Percentiles rank a stretch among this genome's conserved stretches.
Conservation (phyloP, 2,888 invertebrate genomes). For the Macrophya annulata region DNA sequence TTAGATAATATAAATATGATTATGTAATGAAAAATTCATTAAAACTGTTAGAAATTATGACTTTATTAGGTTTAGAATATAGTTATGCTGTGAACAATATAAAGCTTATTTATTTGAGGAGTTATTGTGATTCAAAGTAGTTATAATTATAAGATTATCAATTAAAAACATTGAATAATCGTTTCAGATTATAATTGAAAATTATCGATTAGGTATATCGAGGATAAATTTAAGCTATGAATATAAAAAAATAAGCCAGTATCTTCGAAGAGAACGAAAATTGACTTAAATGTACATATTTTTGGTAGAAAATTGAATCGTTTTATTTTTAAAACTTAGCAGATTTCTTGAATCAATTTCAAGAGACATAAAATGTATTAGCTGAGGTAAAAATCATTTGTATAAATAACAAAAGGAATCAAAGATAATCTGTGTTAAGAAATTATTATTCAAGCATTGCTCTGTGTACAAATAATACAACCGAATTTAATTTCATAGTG, state of each 20-base stretch:
- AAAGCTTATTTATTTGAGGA: not conserved
- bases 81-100: not conserved
- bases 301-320: not conserved
- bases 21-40: not conserved
- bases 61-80: slow-evolving; percentile 24
- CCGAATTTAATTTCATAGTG: not conserved
- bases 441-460: slow-evolving; percentile 32
- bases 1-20: not conserved
- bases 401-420: not conserved
- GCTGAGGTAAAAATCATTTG: not conserved
- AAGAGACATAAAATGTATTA: not conserved
- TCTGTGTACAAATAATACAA: slow-evolving; percentile 1
- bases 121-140: not conserved
- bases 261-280: not conserved
- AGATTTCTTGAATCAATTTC: not conserved
- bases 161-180: not conserved
- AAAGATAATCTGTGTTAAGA: not conserved
- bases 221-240: not conserved
- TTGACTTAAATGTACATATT: not conserved
- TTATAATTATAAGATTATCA: not conserved
- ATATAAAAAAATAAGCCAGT: not conserved
- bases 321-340: not conserved
- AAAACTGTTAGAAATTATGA: not conserved
- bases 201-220: not conserved
- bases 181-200: slow-evolving; percentile 1